These are phyloP conservation scores for Bothrops jararaca DNA, from an alignment of 2,113 vertebrate genomes.

Conservation along the genomic window DNA sequence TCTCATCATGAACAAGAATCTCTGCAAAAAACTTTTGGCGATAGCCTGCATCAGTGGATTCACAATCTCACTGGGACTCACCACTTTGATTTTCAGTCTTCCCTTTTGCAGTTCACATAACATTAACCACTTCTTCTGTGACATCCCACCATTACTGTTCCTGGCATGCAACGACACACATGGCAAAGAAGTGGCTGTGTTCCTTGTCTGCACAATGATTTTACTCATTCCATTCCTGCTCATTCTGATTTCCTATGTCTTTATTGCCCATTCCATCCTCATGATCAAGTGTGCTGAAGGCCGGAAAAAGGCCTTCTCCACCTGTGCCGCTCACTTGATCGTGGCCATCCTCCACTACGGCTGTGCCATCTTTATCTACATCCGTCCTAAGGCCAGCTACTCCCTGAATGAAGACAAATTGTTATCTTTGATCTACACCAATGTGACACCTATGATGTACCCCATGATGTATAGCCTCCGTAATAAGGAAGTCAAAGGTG, in stretches of 20 bases:
- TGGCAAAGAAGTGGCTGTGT: slow-evolving; percentile 36
- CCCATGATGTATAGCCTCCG: slow-evolving; percentile 42
- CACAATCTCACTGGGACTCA: slow-evolving; percentile 37
- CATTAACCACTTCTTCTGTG: slow-evolving; percentile 61
- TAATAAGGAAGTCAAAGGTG: slow-evolving; percentile 52
- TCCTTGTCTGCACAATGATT: slow-evolving; percentile 25
- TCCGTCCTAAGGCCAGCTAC: slow-evolving; percentile 18
- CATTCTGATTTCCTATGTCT: slow-evolving; percentile 25
- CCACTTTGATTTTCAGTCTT: slow-evolving; percentile 39
- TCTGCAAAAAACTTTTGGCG: background rate
- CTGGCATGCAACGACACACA: slow-evolving; percentile 49
- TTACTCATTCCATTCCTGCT: slow-evolving; percentile 35
- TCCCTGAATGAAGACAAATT: slow-evolving; percentile 16
- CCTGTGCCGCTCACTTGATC: slow-evolving; percentile 48
- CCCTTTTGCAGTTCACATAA: slow-evolving; percentile 49
- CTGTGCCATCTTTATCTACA: slow-evolving; percentile 31
- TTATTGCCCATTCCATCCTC: slow-evolving; percentile 25
- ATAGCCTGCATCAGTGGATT: slow-evolving; percentile 23
- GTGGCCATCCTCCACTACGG: slow-evolving; percentile 46
- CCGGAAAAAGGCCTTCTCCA: slow-evolving; percentile 54
- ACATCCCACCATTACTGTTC: slow-evolving; percentile 53
- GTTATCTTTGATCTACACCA: slow-evolving; percentile 23
- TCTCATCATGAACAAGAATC: slow-evolving; percentile 40
- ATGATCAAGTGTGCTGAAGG: slow-evolving; percentile 33
- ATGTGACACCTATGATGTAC: slow-evolving; percentile 25